A percentile compares a stretch with the other conserved stretches of the same genome.
phyloP scores from a whole-genome alignment of 2,797 vertebrate genomes.

The Tamandua tetradactyla region DNA sequence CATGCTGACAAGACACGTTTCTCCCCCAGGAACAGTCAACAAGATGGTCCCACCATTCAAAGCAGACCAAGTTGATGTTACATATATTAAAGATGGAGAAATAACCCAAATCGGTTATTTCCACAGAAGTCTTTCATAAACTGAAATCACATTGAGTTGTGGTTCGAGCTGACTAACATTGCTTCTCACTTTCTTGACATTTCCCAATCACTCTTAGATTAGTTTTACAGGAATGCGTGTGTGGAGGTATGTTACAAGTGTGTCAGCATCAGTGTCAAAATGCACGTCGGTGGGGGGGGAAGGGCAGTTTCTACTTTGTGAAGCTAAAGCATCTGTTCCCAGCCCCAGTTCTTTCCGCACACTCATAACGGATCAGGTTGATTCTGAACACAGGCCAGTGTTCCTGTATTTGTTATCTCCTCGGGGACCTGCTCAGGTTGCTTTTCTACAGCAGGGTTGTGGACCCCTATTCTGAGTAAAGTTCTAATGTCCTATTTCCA shows the following conservation, averaged over 20 bases:
- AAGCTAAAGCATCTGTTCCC: neutral
- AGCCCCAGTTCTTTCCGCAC: neutral
- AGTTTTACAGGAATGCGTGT: neutral
- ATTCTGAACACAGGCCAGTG: neutral
- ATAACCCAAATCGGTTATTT: neutral
- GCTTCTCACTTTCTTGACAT: neutral
- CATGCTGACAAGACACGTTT: neutral
- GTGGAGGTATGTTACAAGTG: neutral
- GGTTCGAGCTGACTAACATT: neutral
- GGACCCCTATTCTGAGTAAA: neutral
- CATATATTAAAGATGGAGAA: neutral
- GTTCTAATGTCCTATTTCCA: neutral
- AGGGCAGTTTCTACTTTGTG: neutral
- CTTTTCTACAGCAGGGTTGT: neutral
- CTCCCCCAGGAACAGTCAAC: neutral
- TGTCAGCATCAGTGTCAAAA: neutral
- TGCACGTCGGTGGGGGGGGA: neutral
- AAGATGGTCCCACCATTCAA: neutral
- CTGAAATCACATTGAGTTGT: neutral
- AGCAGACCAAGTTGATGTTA: neutral
- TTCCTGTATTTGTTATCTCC: slow-evolving; percentile 6
- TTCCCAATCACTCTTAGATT: neutral
- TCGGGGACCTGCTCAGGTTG: slow-evolving; percentile 19
- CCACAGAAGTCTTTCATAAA: neutral
- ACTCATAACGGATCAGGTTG: neutral